Conservation (phyloP, 2,113 vertebrate genomes). For the Carassius carassius region DNA sequence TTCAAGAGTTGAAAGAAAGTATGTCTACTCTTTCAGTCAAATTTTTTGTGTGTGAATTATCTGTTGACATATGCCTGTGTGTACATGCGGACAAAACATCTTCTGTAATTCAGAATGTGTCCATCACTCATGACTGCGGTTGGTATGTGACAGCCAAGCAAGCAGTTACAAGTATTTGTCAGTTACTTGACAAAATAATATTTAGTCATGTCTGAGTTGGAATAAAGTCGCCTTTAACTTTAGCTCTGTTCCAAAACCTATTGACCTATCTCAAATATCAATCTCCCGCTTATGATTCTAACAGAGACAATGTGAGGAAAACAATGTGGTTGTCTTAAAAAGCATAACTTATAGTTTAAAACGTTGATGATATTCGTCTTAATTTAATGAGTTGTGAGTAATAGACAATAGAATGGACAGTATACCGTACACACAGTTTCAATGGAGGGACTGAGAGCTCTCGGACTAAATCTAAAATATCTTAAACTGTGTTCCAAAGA, state of each 20-base stretch:
- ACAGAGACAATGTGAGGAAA: too few relatives aligned
- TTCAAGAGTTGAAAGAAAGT: neutral
- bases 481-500: too few relatives aligned
- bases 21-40: neutral
- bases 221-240: neutral
- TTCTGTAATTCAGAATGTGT: slow-evolving; percentile 19
- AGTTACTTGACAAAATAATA: neutral
- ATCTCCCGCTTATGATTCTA: too few relatives aligned
- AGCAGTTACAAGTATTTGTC: neutral
- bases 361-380: too few relatives aligned
- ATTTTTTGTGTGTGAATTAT: neutral
- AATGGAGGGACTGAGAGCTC: too few relatives aligned
- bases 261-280: neutral
- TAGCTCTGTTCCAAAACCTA: neutral
- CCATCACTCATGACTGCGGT: neutral
- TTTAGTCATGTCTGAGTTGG: neutral
- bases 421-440: too few relatives aligned
- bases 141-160: slow-evolving; percentile 1
- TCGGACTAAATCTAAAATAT: too few relatives aligned
- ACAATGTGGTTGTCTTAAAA: too few relatives aligned
- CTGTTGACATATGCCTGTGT: slow-evolving; percentile 3
- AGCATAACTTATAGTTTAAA: too few relatives aligned
- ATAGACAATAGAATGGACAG: too few relatives aligned
- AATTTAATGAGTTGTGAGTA: too few relatives aligned
- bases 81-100: neutral